Base-by-base conservation (phyloP, 2,797 vertebrate species). In the Champsocephalus gunnari region DNA sequence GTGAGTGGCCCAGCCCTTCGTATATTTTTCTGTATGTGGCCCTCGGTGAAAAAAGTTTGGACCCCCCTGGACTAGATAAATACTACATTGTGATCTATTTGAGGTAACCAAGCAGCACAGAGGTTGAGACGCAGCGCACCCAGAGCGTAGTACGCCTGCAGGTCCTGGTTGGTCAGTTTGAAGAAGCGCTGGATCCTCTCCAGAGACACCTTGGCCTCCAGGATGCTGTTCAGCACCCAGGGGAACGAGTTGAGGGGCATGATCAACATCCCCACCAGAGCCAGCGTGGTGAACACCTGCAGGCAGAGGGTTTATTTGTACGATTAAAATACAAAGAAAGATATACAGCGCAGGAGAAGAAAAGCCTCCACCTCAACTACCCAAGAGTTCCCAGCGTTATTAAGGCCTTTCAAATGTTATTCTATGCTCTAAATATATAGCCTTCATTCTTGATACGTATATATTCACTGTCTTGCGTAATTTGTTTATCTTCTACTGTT, bases 121-220 rank as follows among this genome's bases (percentile, higher is more conserved):
- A 38, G 34, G 34, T 38, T 7, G 28, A 57, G 66, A 34, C 5
- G 57, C 67, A 3, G 19, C 75, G 4, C 82, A 98, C 98, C 96
- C 87, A 92, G 84, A 70, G 93, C 94, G 83, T 98, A 99, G 88
- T 98, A 96, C 14, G 90, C 71, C 82, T 93, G 88, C 78, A 97
- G 83, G 49, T 97, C 96, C 88, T 97, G 96, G 85, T 97, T 95
- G 68, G 81, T 43, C 5, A 98, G 94, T 69, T 95, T 92, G 13
- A 99, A 95, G 88, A 98, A 99, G 66, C 41, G 73, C 76, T 99
- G 97, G 85, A 99, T 96, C 74, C 98, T 95, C 60, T 97, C 96
- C 89, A 99, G 88, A 45, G 98, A 99, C 69, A 99, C 97, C 91
- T 96, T 98, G 80, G 98, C 96, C 84, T 99, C 98, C 90, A 99